Conservation (phyloP, 1,140 invertebrate genomes). For the Diorhabda elongata region DNA sequence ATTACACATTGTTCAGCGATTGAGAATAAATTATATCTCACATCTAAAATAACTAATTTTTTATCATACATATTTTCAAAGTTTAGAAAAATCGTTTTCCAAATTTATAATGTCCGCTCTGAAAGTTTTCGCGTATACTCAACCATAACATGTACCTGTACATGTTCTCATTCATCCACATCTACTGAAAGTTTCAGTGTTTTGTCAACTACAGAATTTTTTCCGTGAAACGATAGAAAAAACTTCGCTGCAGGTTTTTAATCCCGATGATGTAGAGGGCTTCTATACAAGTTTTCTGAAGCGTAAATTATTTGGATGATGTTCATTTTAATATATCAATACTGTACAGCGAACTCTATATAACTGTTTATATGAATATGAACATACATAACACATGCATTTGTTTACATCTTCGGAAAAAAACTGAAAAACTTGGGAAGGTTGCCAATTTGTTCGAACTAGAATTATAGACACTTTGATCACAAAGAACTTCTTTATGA, state of each 20-base stretch:
- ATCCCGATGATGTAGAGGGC: not conserved
- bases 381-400: too few relatives aligned
- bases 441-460: too few relatives aligned
- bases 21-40: too few relatives aligned
- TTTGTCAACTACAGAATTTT: conserved; percentile 1
- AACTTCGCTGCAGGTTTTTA: not conserved
- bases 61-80: too few relatives aligned
- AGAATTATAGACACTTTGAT: too few relatives aligned
- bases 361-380: too few relatives aligned
- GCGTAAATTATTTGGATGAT: not conserved
- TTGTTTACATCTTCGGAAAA: too few relatives aligned
- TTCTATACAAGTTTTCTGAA: not conserved
- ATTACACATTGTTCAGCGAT: too few relatives aligned
- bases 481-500: too few relatives aligned
- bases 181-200: not conserved
- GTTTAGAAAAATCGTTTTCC: not conserved
- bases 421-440: too few relatives aligned
- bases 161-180: not conserved
- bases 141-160: not conserved
- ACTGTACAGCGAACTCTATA: not conserved
- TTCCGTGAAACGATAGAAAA: not conserved
- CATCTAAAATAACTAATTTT: too few relatives aligned
- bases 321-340: not conserved
- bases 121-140: not conserved
- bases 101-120: not conserved